Base-by-base conservation (phyloP, 2,113 vertebrate species). In the Tyto alba region DNA sequence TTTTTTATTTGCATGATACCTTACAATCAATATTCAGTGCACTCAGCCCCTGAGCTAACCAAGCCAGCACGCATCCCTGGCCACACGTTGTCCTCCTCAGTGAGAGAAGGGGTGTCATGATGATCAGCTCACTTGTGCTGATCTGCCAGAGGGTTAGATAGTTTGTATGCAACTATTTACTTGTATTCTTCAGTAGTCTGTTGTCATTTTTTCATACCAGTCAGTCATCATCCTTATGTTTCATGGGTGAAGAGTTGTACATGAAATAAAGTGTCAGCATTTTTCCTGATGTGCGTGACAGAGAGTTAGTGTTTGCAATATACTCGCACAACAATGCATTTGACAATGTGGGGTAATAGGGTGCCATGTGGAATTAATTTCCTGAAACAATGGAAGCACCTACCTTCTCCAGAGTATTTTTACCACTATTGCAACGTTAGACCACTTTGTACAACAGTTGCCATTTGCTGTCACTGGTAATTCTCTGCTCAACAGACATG, bases 111-210 rank as follows among this genome's bases (percentile, higher is more conserved):
- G 3, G 3, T 30, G 53, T 29, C 25, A 6, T 0, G 1, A 25
- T 15, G 43, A n/a, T 21, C n/a, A 50, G 5, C 20, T 57, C 3
- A 0, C 29, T 29, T 50, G n/a, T 0, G 0, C 45, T 56, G 36
- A 5, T 81, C 66, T 80, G 59, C 38, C 76, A 67, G 64, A 21
- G 20, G 55, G 18, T 14, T 45, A 3, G 5, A 2, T 11, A 17
- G 45, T 15, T 87, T 30, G 38, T 48, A 13, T 48, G 32, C 57
- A 72, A 4, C 56, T 67, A 34, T 43, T 59, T 18, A 2, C 45
- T 56, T 38, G 19, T 45, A 7, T 40, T 81, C 64, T 40, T 72
- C 41, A n/a, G 45, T 1, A 41, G 50, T 20, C 56, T 64, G 69
- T n/a, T n/a, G 19, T 43, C 25, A 3, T 23, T 83, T 78, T 52